These are phyloP conservation scores for Heterohyrax brucei DNA, from an alignment of 2,797 vertebrate species.

Conservation along the genomic window DNA sequence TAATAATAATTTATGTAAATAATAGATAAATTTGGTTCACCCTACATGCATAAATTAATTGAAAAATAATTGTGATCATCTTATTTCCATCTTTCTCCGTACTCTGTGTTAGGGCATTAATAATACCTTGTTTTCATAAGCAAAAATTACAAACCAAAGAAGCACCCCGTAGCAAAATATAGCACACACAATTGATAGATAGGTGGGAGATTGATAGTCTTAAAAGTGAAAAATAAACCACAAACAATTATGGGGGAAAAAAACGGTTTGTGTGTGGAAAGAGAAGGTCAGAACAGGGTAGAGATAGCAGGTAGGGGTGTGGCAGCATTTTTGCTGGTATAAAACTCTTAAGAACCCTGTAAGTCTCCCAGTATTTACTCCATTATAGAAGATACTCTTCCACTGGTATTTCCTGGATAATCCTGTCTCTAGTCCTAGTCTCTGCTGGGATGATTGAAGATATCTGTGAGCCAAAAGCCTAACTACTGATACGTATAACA, in stretches of 20 bases:
- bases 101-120: not conserved
- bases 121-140: not conserved
- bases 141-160: not conserved
- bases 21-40: too few relatives aligned
- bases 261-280: not conserved
- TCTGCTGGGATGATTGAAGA: too few relatives aligned
- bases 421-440: too few relatives aligned
- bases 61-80: too few relatives aligned
- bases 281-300: not conserved
- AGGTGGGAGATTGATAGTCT: not conserved
- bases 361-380: not conserved
- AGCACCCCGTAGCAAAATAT: not conserved
- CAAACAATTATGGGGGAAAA: too few relatives aligned
- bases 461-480: not conserved
- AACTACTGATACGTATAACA: not conserved
- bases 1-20: too few relatives aligned
- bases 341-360: conserved; percentile 5
- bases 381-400: too few relatives aligned
- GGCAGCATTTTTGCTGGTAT: not conserved
- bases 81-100: too few relatives aligned
- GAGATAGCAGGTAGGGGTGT: not conserved
- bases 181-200: not conserved
- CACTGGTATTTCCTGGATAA: too few relatives aligned
- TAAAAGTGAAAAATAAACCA: not conserved
- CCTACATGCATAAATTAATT: too few relatives aligned